Evolutionary conservation across 2,888 invertebrate genomes (phyloP).

Genomic region (Synanthedon tipuliformis): DNA sequence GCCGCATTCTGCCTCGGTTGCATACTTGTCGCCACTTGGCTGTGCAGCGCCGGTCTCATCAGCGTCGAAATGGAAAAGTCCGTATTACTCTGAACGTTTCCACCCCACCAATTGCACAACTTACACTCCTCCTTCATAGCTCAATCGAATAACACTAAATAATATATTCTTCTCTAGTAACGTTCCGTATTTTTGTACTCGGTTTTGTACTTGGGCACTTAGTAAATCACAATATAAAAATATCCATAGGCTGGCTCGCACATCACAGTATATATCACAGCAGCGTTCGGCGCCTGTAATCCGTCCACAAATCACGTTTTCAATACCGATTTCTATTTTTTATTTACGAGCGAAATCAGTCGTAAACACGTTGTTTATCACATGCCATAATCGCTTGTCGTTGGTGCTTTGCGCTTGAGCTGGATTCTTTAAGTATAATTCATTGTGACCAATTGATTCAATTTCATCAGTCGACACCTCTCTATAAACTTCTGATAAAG

Average conservation of each 20-base stretch:
- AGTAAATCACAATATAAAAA: constrained; percentile 70
- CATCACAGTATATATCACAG: constrained; percentile 69
- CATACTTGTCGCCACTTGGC: constrained; percentile 34
- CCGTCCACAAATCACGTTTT: constrained; percentile 1
- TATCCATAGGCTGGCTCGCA: constrained; percentile 59
- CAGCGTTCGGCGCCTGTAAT: constrained; percentile 43
- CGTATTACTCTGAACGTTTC: constrained; percentile 38
- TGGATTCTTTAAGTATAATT: neutral
- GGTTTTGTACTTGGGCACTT: constrained; percentile 67
- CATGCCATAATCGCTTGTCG: constrained; percentile 30
- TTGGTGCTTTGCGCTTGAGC: constrained; percentile 1
- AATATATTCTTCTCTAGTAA: constrained; percentile 27
- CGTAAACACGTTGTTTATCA: constrained; percentile 10
- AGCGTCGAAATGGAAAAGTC: constrained; percentile 64
- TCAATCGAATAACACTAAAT: constrained; percentile 6
- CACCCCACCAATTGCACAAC: constrained; percentile 59
- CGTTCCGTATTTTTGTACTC: constrained; percentile 67
- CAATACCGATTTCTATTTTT: constrained; percentile 4
- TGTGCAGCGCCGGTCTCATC: constrained; percentile 52
- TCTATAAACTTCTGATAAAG: too few species aligned
- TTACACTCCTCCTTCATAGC: constrained; percentile 67
- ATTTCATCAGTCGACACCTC: constrained; percentile 11
- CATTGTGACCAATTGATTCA: constrained; percentile 7
- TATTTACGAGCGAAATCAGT: constrained; percentile 19
- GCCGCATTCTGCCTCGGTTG: constrained; percentile 57